Conservation (phyloP, 2,888 invertebrate species). For the Agrotis segetum region DNA sequence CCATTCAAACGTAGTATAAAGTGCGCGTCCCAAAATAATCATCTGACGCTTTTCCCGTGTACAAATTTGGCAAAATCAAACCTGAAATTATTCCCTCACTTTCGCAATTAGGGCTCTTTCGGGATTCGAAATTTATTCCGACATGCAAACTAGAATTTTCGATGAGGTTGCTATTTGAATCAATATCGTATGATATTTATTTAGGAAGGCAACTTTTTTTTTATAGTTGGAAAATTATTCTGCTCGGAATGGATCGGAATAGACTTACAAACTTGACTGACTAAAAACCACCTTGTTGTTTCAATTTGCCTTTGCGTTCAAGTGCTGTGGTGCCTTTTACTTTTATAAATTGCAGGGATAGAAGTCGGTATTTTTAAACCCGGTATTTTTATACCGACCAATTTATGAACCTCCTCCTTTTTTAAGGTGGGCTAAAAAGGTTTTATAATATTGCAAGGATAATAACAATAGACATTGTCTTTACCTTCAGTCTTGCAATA, state of each 20-base stretch:
- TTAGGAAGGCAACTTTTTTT: not conserved
- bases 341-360: not conserved
- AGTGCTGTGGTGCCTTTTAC: not conserved
- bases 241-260: no score
- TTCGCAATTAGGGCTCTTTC: constrained; percentile 48
- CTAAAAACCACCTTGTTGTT: no score
- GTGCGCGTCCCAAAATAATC: constrained; percentile 35
- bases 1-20: constrained; percentile 17
- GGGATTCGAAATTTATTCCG: constrained; percentile 49
- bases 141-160: constrained; percentile 42
- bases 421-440: not conserved
- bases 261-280: no score
- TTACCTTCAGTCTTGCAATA: constrained; percentile 7
- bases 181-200: constrained; percentile 20
- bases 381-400: no score
- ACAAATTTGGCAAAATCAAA: constrained; percentile 50
- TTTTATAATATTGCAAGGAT: constrained; percentile 6
- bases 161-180: constrained; percentile 20
- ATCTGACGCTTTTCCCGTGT: constrained; percentile 33
- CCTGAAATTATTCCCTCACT: constrained; percentile 45
- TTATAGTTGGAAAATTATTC: no score
- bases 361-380: not conserved
- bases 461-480: not conserved
- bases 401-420: no score
- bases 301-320: no score